Conservation (phyloP, 2,888 invertebrate species). For the Xestobium rufovillosum region DNA sequence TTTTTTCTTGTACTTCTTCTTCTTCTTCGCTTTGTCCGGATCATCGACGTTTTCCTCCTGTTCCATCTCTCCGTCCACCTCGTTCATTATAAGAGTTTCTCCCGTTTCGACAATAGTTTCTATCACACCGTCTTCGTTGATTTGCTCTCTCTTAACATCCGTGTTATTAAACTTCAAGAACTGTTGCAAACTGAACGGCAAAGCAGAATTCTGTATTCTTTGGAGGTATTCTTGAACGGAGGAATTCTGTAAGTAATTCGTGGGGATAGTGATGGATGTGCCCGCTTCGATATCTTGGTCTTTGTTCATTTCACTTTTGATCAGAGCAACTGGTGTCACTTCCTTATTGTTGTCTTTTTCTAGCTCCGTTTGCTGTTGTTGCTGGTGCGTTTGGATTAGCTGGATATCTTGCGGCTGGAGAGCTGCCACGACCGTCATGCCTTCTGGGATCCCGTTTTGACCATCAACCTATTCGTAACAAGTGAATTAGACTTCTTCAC, state of each 20-base stretch:
- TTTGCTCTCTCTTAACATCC: slow-evolving; percentile 48
- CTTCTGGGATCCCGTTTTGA: slow-evolving; percentile 50
- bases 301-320: slow-evolving; percentile 40
- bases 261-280: slow-evolving; percentile 43
- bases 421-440: slow-evolving; percentile 60
- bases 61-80: slow-evolving; percentile 38
- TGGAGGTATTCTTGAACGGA: slow-evolving; percentile 47
- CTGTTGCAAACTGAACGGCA: slow-evolving; percentile 54
- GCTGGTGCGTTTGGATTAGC: slow-evolving; percentile 43
- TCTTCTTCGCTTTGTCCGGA: slow-evolving; percentile 48
- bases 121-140: slow-evolving; percentile 45
- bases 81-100: slow-evolving; percentile 36
- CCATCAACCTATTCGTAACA: slow-evolving; percentile 42
- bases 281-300: slow-evolving; percentile 25
- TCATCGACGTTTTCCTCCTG: slow-evolving; percentile 37
- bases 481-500: too few relatives aligned
- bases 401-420: slow-evolving; percentile 65
- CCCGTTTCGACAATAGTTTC: slow-evolving; percentile 41
- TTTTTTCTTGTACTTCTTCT: slow-evolving; percentile 76
- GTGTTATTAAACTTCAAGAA: slow-evolving; percentile 55
- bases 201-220: slow-evolving; percentile 41
- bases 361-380: slow-evolving; percentile 24
- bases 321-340: slow-evolving; percentile 45
- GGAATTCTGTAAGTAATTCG: slow-evolving; percentile 48
- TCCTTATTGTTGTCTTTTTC: slow-evolving; percentile 38